Conservation (phyloP, 2,888 invertebrate species). For the Notodonta ziczac region DNA sequence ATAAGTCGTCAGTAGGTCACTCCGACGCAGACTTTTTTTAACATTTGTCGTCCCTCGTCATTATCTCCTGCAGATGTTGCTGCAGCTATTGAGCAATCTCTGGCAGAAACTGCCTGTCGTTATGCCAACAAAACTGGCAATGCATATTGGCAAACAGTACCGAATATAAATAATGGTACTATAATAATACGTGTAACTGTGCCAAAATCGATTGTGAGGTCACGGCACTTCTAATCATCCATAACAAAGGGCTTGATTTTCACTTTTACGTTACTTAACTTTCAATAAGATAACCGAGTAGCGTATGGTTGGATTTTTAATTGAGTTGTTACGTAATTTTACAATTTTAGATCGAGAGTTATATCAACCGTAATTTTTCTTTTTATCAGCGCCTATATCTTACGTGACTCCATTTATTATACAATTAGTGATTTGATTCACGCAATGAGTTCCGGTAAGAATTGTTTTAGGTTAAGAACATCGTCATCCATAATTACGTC, state of each 20-base stretch:
- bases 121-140: slow-evolving; percentile 46
- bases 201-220: slow-evolving; percentile 8
- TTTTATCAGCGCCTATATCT: slow-evolving; percentile 29
- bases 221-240: slow-evolving; percentile 27
- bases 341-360: slow-evolving; percentile 16
- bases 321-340: slow-evolving; percentile 32
- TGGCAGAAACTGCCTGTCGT: slow-evolving; percentile 62
- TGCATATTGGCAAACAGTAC: slow-evolving; percentile 15
- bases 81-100: slow-evolving; percentile 64
- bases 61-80: slow-evolving; percentile 61
- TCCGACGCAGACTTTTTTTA: slow-evolving; percentile 44
- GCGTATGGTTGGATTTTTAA: slow-evolving; percentile 28
- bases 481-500: slow-evolving; percentile 7
- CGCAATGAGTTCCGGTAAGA: slow-evolving; percentile 60
- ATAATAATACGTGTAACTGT: background rate
- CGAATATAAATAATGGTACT: background rate
- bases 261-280: slow-evolving; percentile 15
- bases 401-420: slow-evolving; percentile 61
- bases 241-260: slow-evolving; percentile 23
- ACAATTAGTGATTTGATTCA: slow-evolving; percentile 65
- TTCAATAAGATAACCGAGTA: slow-evolving; percentile 9
- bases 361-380: slow-evolving; percentile 28
- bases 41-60: slow-evolving; percentile 28
- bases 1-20: slow-evolving; percentile 56
- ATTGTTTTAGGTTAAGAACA: slow-evolving; percentile 48